Evolutionary conservation across 1,140 invertebrate species (phyloP).

Genomic region (Drosophila suzukii): DNA sequence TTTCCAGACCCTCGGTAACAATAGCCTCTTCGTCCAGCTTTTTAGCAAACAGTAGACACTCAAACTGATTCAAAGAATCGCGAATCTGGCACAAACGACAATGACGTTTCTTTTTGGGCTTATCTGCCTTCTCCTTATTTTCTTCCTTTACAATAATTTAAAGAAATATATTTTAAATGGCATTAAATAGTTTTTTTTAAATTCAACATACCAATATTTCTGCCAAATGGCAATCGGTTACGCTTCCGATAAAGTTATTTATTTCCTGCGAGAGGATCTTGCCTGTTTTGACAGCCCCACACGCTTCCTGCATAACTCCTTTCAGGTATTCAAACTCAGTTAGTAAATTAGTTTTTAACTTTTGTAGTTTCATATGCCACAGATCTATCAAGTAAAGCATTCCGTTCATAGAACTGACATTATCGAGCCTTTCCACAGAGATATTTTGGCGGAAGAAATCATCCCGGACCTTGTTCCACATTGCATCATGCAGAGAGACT

Average conservation of each 20-base stretch:
- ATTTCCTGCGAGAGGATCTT: constrained; percentile 15
- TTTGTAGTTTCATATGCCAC: constrained; percentile 52
- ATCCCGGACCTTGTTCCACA: constrained; percentile 57
- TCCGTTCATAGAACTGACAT: constrained; percentile 43
- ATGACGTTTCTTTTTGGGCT: constrained; percentile 14
- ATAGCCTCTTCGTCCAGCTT: constrained; percentile 73
- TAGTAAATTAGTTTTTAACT: constrained; percentile 17
- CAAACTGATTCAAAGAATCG: constrained; percentile 86
- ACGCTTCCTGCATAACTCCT: constrained; percentile 31
- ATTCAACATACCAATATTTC: constrained; percentile 71
- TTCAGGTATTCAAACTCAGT: constrained; percentile 50
- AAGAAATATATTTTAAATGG: background rate
- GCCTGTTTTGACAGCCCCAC: constrained; percentile 29
- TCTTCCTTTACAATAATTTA: constrained; percentile 14
- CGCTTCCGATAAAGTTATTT: constrained; percentile 85
- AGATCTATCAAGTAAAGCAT: constrained; percentile 50
- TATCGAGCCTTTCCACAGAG: constrained; percentile 35
- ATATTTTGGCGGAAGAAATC: constrained; percentile 50
- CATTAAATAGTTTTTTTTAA: background rate
- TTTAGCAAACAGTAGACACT: constrained; percentile 85
- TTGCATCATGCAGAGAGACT: constrained; percentile 19
- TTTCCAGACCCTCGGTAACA: constrained; percentile 84
- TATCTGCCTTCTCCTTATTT: constrained; percentile 41
- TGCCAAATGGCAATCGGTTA: constrained; percentile 89
- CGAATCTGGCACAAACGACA: constrained; percentile 85